Evolutionary conservation across 2,888 invertebrate species (phyloP).

Genomic region (Syrphus vitripennis): DNA sequence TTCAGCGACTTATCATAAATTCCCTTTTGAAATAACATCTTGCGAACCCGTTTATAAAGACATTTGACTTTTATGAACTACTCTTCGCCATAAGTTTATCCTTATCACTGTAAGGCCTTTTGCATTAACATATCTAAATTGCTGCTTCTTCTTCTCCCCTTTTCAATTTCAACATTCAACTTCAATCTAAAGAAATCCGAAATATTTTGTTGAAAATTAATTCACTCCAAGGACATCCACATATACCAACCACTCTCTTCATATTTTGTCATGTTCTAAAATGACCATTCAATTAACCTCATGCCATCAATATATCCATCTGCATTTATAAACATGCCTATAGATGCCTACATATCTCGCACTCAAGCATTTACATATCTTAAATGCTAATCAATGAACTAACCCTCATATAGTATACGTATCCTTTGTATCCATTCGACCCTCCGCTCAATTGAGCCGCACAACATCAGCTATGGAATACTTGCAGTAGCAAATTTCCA

Average conservation of each 20-base stretch:
- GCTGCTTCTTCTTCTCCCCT: neutral
- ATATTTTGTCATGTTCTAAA: neutral
- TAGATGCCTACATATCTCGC: conserved; percentile 3
- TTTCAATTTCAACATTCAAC: too few species aligned
- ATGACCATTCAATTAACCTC: conserved; percentile 59
- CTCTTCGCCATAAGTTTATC: neutral
- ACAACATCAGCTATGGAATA: conserved; percentile 10
- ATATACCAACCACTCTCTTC: neutral
- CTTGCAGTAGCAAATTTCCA: conserved; percentile 59
- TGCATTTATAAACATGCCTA: neutral
- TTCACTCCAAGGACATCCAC: conserved; percentile 14
- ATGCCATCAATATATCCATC: conserved; percentile 5
- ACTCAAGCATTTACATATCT: conserved; percentile 37
- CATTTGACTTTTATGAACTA: neutral
- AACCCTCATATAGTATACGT: neutral
- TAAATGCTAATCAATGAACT: conserved; percentile 70
- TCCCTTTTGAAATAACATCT: too few species aligned
- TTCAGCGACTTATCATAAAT: too few species aligned
- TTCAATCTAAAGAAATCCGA: neutral
- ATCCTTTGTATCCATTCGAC: conserved; percentile 27
- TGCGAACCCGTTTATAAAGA: too few species aligned
- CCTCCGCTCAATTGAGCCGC: conserved; percentile 57
- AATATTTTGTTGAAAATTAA: conserved; percentile 10
- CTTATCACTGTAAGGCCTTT: neutral
- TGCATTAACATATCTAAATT: neutral